These are phyloP conservation scores for Nemotelus nigrinus DNA, from an alignment of 2,888 invertebrate genomes.

Conservation along the genomic window DNA sequence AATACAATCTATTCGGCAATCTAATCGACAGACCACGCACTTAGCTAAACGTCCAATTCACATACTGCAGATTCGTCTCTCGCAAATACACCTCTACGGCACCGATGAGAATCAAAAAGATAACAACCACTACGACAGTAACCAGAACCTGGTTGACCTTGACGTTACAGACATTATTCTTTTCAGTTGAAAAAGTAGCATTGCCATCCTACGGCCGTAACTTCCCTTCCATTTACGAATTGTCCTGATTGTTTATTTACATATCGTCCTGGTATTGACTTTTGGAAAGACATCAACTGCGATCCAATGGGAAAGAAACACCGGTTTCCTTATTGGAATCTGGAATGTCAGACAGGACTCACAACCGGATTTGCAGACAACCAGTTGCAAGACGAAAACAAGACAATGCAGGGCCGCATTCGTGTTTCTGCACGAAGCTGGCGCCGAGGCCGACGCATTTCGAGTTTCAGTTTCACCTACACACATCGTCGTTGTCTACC, in stretches of 20 bases:
- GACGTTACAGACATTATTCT: constrained; percentile 23
- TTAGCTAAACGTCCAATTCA: too few relatives aligned
- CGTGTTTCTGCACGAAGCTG: neutral
- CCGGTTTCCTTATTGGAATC: constrained; percentile 3
- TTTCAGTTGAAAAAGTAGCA: too few relatives aligned
- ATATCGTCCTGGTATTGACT: neutral
- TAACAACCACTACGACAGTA: neutral
- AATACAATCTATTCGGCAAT: too few relatives aligned
- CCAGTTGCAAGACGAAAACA: constrained; percentile 25
- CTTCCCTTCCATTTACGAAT: neutral
- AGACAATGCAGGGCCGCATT: constrained; percentile 27
- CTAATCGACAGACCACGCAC: too few relatives aligned
- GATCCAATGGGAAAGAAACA: constrained; percentile 10
- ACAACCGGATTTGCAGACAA: constrained; percentile 13
- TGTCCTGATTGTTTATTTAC: neutral
- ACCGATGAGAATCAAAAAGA: neutral
- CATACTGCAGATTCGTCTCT: too few relatives aligned
- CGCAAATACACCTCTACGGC: neutral
- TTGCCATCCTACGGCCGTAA: too few relatives aligned
- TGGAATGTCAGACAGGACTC: constrained; percentile 18
- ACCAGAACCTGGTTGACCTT: constrained; percentile 38
- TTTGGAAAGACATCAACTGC: constrained; percentile 14
- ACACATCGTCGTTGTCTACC: neutral
- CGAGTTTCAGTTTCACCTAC: neutral
- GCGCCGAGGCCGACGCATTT: constrained; percentile 12